These are phyloP conservation scores for Sinella curviseta DNA, from an alignment of 1,140 invertebrate genomes.

Conservation along the genomic window DNA sequence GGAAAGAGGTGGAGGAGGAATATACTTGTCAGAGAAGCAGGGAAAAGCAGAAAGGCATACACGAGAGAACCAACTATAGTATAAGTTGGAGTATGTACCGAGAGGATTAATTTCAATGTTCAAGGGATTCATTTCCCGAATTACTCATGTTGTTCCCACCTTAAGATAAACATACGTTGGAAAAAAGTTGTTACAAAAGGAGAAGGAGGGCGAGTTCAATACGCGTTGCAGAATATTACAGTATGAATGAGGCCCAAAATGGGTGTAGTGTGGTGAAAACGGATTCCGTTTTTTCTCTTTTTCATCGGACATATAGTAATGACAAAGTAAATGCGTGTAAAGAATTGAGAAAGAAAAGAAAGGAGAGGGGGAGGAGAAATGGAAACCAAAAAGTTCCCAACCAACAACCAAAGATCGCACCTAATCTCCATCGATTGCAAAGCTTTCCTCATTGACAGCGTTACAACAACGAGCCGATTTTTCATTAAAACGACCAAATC, in stretches of 20 bases:
- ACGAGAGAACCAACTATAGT: neutral
- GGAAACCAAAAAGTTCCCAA: constrained; percentile 1
- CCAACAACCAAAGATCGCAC: constrained; percentile 15
- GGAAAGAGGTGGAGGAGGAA: too few relatives aligned
- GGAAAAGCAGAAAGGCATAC: neutral
- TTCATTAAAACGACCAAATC: constrained; percentile 23
- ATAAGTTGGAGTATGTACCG: neutral
- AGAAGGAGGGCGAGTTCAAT: neutral
- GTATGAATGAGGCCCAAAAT: neutral
- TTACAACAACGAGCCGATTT: constrained; percentile 1
- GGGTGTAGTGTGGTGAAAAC: neutral
- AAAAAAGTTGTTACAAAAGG: neutral
- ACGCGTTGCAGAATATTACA: neutral
- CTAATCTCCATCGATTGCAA: constrained; percentile 18
- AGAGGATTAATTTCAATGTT: constrained; percentile 18
- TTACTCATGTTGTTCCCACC: constrained; percentile 18
- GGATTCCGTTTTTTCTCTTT: neutral
- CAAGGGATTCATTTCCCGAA: constrained; percentile 18
- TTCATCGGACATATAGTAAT: constrained; percentile 2
- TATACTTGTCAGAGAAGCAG: too few relatives aligned
- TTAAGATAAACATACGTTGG: neutral
- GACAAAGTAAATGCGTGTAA: constrained; percentile 21
- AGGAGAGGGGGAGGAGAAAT: neutral
- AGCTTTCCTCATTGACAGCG: constrained; percentile 4
- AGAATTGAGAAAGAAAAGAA: constrained; percentile 16